Conservation (phyloP, 2,113 vertebrate species). For the Leuciscus idus region DNA sequence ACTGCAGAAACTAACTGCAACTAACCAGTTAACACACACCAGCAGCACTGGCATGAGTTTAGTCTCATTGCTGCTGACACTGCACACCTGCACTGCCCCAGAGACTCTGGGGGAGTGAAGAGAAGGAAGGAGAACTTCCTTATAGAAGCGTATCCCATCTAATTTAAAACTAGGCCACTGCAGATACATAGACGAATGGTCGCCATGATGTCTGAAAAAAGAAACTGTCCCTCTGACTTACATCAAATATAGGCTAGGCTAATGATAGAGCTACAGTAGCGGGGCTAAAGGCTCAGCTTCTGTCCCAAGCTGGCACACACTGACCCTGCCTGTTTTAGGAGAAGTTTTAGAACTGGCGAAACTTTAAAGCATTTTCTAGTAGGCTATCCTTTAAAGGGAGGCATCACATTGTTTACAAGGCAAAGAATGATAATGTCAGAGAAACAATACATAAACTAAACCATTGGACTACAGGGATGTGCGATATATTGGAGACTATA, state of each 20-base stretch:
- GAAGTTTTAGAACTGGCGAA: not conserved
- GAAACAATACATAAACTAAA: not conserved
- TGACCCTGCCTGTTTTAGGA: not conserved
- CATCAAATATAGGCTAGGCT: constrained; percentile 43
- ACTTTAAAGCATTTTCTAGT: no score
- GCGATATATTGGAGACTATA: not conserved
- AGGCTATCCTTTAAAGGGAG: not conserved
- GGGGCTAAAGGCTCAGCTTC: constrained; percentile 5
- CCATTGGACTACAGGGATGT: not conserved
- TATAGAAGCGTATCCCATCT: constrained; percentile 27
- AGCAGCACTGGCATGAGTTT: constrained; percentile 42
- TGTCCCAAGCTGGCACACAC: not conserved
- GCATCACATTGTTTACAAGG: not conserved
- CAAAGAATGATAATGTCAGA: not conserved
- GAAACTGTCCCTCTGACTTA: constrained; percentile 49
- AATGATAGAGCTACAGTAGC: constrained; percentile 35
- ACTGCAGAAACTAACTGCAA: constrained; percentile 16
- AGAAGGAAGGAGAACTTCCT: constrained; percentile 17
- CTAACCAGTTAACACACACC: constrained; percentile 37
- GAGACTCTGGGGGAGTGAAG: constrained; percentile 13
- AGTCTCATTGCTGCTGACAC: constrained; percentile 70
- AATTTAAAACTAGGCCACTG: constrained; percentile 59
- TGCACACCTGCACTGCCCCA: constrained; percentile 69
- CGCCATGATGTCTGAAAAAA: constrained; percentile 49
- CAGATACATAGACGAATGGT: constrained; percentile 44